Conservation (phyloP, 2,797 vertebrate genomes). For the Sardinella longiceps region DNA sequence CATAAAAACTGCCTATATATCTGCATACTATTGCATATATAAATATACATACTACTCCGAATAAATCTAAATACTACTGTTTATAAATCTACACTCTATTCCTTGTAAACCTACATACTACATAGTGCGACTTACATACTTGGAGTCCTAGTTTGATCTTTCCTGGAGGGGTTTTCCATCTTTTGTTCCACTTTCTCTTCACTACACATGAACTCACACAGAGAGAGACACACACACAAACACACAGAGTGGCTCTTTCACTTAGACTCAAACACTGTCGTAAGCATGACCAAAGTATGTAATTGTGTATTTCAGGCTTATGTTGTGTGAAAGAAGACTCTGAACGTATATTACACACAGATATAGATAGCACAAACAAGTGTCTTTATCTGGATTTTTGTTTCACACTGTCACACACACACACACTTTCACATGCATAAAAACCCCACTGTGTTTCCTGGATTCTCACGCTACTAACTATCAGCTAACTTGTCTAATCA, state of each 20-base stretch:
- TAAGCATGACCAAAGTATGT: neutral
- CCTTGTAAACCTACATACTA: neutral
- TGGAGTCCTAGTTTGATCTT: neutral
- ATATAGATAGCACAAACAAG: neutral
- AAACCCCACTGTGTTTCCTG: no score
- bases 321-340: no score
- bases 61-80: neutral
- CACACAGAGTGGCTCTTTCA: neutral
- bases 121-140: neutral
- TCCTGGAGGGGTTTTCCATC: neutral
- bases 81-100: neutral
- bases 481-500: neutral
- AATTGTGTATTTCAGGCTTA: neutral
- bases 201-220: constrained; percentile 38
- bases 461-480: neutral
- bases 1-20: no score
- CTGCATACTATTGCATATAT: no score
- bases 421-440: neutral
- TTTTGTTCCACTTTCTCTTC: neutral
- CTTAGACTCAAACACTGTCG: neutral
- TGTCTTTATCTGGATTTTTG: neutral
- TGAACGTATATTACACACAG: no score
- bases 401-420: neutral
- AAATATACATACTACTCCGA: neutral
- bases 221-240: neutral